phyloP scores from a whole-genome alignment of 2,113 vertebrate genomes.

The Triplophysa dalaica region DNA sequence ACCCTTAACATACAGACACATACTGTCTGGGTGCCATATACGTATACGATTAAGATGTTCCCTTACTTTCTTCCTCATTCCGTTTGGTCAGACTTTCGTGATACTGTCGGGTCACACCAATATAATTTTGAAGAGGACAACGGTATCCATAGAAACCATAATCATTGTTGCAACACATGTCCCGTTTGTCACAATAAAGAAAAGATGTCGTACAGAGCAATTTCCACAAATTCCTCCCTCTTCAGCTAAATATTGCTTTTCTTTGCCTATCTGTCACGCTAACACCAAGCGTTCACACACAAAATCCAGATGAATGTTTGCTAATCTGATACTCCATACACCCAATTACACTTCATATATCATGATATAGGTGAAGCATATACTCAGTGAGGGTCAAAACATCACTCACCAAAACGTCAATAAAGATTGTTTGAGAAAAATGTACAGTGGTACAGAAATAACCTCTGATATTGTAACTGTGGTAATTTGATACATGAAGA shows the following conservation, averaged over 20 bases:
- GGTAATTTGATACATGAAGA: too few species aligned
- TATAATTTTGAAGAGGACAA: background rate
- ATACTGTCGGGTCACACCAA: background rate
- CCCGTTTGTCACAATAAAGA: background rate
- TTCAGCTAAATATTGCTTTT: background rate
- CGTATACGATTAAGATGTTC: background rate
- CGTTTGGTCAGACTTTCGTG: background rate
- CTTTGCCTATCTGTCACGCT: background rate
- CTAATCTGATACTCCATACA: background rate
- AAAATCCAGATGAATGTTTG: background rate
- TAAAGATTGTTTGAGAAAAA: too few species aligned
- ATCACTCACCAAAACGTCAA: too few species aligned
- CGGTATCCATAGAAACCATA: background rate
- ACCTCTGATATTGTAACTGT: too few species aligned
- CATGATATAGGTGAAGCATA: background rate
- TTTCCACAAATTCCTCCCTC: too few species aligned
- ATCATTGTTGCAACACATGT: background rate
- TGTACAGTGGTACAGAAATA: too few species aligned
- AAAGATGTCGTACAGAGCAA: background rate
- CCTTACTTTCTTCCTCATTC: background rate
- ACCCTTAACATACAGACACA: background rate
- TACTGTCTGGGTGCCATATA: background rate
- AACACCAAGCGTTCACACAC: background rate
- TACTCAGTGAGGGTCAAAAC: background rate
- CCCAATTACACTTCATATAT: background rate